These are phyloP conservation scores for Agonopterix alstromeriana DNA, from an alignment of 2,888 invertebrate genomes.

Conservation along the genomic window DNA sequence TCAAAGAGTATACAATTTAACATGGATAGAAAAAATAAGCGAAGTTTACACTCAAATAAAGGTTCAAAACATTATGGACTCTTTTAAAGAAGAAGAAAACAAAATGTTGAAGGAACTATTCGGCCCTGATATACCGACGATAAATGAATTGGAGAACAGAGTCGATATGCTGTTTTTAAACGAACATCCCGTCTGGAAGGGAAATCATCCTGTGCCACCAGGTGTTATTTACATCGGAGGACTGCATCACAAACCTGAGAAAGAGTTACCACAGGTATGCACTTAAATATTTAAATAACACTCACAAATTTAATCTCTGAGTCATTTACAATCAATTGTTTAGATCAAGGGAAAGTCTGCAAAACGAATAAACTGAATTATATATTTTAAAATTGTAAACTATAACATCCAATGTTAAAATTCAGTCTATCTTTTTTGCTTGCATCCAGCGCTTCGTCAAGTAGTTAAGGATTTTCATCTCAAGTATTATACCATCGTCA, in stretches of 20 bases:
- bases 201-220: conserved; percentile 45
- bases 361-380: too few species aligned
- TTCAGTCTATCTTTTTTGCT: too few species aligned
- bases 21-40: conserved; percentile 16
- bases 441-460: too few species aligned
- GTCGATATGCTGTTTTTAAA: conserved; percentile 46
- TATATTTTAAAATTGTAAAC: too few species aligned
- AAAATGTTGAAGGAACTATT: conserved; percentile 17
- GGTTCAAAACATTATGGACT: neutral
- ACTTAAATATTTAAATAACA: neutral
- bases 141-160: conserved; percentile 26
- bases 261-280: conserved; percentile 38
- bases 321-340: too few species aligned
- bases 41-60: conserved; percentile 9
- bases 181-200: conserved; percentile 39
- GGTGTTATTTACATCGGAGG: conserved; percentile 52
- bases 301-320: neutral
- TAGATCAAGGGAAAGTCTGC: too few species aligned
- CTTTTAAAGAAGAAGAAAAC: conserved; percentile 9
- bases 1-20: conserved; percentile 18
- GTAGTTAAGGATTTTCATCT: too few species aligned
- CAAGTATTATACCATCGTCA: too few species aligned
- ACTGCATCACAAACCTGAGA: conserved; percentile 37
- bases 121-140: conserved; percentile 15
- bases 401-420: too few species aligned